phyloP scores from a whole-genome alignment of 1,140 invertebrate genomes.

The Euwallacea similis region DNA sequence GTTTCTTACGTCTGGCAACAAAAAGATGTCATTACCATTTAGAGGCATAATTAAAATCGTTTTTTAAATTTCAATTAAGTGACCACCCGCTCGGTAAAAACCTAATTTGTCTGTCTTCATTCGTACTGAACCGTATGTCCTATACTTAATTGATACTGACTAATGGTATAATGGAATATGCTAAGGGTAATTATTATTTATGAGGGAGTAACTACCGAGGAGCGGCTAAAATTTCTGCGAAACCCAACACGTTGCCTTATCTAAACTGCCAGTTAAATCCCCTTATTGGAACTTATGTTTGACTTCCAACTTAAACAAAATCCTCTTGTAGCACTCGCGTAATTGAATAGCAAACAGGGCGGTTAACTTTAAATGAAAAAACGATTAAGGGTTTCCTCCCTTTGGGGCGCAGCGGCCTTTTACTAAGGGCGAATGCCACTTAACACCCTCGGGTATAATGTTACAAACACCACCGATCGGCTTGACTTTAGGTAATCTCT shows the following conservation, averaged over 20 bases:
- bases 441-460: conserved; percentile 34
- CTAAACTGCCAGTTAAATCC: not conserved
- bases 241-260: not conserved
- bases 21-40: not conserved
- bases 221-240: too few relatives aligned
- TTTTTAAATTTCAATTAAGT: conserved; percentile 2
- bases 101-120: conserved; percentile 6
- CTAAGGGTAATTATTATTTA: conserved; percentile 5
- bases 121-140: not conserved
- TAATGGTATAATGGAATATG: not conserved
- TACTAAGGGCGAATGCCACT: conserved; percentile 33
- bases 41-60: conserved; percentile 1
- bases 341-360: conserved; percentile 38
- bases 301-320: conserved; percentile 22
- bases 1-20: not conserved
- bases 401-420: conserved; percentile 18
- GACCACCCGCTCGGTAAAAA: not conserved
- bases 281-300: not conserved
- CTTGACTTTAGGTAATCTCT: too few relatives aligned
- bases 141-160: not conserved
- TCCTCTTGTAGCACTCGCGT: conserved; percentile 33
- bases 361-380: conserved; percentile 41
- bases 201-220: too few relatives aligned
- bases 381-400: conserved; percentile 36
- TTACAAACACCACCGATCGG: conserved; percentile 39